phyloP scores from a whole-genome alignment of 2,888 invertebrate genomes.

The Amphipyra tragopoginis region DNA sequence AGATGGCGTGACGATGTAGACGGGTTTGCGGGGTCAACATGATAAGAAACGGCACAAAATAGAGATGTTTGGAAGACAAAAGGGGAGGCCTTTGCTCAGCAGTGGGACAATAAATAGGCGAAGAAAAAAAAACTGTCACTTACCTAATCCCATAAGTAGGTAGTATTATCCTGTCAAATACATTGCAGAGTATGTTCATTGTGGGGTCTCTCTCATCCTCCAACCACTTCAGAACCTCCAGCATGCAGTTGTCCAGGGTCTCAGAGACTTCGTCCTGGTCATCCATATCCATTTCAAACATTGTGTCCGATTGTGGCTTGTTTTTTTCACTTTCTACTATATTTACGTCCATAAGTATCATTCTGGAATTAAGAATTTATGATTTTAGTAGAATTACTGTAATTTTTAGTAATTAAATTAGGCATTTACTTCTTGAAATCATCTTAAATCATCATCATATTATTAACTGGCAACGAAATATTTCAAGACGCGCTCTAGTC shows the following conservation, averaged over 20 bases:
- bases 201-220: constrained; percentile 90
- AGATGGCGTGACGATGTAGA: no score
- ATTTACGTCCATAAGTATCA: constrained; percentile 94
- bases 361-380: constrained; percentile 82
- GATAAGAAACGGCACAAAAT: no score
- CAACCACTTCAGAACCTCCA: constrained; percentile 93
- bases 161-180: constrained; percentile 95
- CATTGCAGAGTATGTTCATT: constrained; percentile 90
- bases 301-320: constrained; percentile 78
- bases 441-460: no score
- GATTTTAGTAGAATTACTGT: neutral
- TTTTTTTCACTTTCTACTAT: constrained; percentile 85
- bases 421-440: no score
- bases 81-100: no score
- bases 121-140: no score
- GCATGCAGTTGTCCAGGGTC: constrained; percentile 94
- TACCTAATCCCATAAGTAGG: constrained; percentile 94
- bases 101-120: no score
- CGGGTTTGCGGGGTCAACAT: no score
- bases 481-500: no score
- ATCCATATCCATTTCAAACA: constrained; percentile 90
- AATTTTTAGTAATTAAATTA: neutral
- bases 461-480: no score
- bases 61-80: no score
- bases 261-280: constrained; percentile 84